Conservation (phyloP, 2,797 vertebrate genomes). For the Sebastes paucispinis region DNA sequence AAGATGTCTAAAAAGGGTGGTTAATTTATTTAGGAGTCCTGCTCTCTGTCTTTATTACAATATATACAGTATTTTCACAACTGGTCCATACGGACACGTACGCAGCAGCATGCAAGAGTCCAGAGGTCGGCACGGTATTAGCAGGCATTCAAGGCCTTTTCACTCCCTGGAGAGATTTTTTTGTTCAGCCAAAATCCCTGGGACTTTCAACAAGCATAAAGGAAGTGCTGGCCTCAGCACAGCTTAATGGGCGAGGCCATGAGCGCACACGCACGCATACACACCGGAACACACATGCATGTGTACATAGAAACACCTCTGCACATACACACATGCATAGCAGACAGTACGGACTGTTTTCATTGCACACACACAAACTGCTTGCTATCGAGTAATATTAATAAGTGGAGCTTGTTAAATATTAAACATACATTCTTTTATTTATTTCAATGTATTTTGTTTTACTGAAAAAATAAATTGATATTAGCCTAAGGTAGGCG, state of each 20-base stretch:
- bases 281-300: neutral
- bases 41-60: neutral
- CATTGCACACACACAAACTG: neutral
- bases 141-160: constrained; percentile 70
- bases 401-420: neutral
- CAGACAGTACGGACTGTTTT: constrained; percentile 14
- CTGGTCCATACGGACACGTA: constrained; percentile 18
- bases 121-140: constrained; percentile 57
- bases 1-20: neutral
- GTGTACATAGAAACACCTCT: neutral
- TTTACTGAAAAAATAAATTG: neutral
- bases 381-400: neutral
- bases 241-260: constrained; percentile 54
- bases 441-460: neutral
- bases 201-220: constrained; percentile 77
- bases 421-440: neutral
- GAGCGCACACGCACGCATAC: constrained; percentile 23
- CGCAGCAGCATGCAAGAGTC: constrained; percentile 49
- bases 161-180: constrained; percentile 67
- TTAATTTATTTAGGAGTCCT: neutral
- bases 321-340: constrained; percentile 12
- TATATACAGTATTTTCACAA: constrained; percentile 27
- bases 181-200: constrained; percentile 80
- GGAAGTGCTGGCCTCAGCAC: constrained; percentile 79
- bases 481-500: neutral